phyloP scores from a whole-genome alignment of 2,888 invertebrate genomes.

The Leptinotarsa rubiginosa region DNA sequence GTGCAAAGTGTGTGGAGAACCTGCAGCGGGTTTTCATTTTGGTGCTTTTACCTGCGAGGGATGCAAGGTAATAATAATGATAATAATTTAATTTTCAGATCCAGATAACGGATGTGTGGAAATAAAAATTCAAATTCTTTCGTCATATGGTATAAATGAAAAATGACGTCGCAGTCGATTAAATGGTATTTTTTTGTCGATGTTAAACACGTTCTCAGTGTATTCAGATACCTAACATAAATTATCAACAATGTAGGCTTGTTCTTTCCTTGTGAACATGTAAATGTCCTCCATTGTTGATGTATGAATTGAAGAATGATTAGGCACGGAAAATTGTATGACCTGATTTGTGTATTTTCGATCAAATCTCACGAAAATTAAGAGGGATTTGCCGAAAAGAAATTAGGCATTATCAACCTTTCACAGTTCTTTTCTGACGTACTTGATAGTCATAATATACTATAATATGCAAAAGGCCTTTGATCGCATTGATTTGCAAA shows the following conservation, averaged over 20 bases:
- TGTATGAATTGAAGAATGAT: neutral
- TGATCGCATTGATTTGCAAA: too few species aligned
- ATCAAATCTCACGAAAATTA: neutral
- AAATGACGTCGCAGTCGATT: neutral
- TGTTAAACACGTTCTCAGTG: neutral
- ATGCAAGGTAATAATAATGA: slow-evolving; percentile 81
- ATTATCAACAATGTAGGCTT: slow-evolving; percentile 8
- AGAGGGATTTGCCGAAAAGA: too few species aligned
- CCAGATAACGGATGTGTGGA: neutral
- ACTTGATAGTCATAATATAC: too few species aligned
- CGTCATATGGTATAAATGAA: neutral
- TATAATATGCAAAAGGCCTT: too few species aligned
- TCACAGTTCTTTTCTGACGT: too few species aligned
- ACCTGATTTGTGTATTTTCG: neutral
- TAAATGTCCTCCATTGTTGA: slow-evolving; percentile 10
- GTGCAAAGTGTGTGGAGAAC: slow-evolving; percentile 96
- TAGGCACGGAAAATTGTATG: neutral
- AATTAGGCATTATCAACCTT: too few species aligned
- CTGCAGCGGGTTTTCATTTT: slow-evolving; percentile 95
- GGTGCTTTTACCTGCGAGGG: slow-evolving; percentile 97
- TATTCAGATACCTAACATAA: slow-evolving; percentile 3
- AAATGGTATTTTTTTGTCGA: neutral
- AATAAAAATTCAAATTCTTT: neutral
- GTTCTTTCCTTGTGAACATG: slow-evolving; percentile 4
- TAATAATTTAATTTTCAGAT: neutral